These are phyloP conservation scores for Perca flavescens DNA, from an alignment of 2,113 vertebrate species.

Conservation along the genomic window DNA sequence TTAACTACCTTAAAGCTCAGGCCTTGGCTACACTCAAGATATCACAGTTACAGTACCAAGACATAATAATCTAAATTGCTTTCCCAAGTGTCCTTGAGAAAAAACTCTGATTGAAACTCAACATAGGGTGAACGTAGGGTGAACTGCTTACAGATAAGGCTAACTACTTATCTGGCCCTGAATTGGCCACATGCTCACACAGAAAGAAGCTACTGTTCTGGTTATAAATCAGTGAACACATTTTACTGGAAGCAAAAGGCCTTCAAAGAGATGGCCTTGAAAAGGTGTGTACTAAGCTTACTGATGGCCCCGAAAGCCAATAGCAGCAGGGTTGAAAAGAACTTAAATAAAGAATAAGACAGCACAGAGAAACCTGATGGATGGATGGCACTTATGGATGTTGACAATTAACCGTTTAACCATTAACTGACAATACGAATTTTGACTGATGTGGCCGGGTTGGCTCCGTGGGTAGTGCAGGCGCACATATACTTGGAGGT, in stretches of 20 bases:
- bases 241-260: conserved; percentile 3
- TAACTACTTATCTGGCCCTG: conserved; percentile 55
- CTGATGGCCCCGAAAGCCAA: conserved; percentile 43
- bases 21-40: not conserved
- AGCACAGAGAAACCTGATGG: not conserved
- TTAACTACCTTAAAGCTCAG: not conserved
- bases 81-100: conserved; percentile 45
- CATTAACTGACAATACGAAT: no score
- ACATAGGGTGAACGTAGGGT: not conserved
- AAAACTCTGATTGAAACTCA: not conserved
- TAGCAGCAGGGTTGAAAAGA: conserved; percentile 15
- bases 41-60: not conserved
- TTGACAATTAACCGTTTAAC: no score
- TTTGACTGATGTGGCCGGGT: no score
- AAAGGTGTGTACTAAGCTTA: conserved; percentile 11
- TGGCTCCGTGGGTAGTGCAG: no score
- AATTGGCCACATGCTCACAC: not conserved
- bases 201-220: conserved; percentile 53
- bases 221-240: conserved; percentile 31
- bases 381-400: not conserved
- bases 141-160: conserved; percentile 43
- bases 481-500: no score
- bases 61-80: not conserved
- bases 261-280: conserved; percentile 59
- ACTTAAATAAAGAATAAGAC: conserved; percentile 16